Percentiles rank a stretch among this genome's conserved stretches.
These are phyloP conservation scores for Celastrina argiolus DNA, from an alignment of 2,888 invertebrate genomes.

Conservation along the genomic window DNA sequence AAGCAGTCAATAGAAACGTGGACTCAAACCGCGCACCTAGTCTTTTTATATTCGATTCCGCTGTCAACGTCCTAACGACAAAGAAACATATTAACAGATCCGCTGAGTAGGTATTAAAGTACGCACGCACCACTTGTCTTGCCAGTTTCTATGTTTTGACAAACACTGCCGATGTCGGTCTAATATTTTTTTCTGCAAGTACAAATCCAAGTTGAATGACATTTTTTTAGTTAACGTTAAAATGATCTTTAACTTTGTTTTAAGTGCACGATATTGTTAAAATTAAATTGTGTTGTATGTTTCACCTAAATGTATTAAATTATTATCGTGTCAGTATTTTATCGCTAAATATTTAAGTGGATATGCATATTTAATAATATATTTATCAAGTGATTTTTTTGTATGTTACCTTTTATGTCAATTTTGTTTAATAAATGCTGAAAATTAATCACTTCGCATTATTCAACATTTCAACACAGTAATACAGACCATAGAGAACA, in stretches of 20 bases:
- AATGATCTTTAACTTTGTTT: slow-evolving; percentile 72
- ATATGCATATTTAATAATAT: slow-evolving; percentile 64
- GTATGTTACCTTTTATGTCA: slow-evolving; percentile 73
- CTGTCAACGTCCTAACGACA: slow-evolving; percentile 70
- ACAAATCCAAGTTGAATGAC: slow-evolving; percentile 77
- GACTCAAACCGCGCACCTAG: slow-evolving; percentile 41
- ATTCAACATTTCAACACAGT: slow-evolving; percentile 53
- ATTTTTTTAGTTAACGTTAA: slow-evolving; percentile 74
- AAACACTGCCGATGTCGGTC: slow-evolving; percentile 68
- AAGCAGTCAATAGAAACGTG: slow-evolving; percentile 47
- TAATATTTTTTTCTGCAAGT: slow-evolving; percentile 69
- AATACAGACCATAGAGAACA: slow-evolving; percentile 26
- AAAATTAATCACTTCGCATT: slow-evolving; percentile 72
- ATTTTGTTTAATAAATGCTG: slow-evolving; percentile 73
- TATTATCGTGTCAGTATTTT: slow-evolving; percentile 72
- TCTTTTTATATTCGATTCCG: slow-evolving; percentile 45
- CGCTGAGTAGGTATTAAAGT: slow-evolving; percentile 43
- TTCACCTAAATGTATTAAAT: slow-evolving; percentile 73
- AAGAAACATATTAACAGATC: slow-evolving; percentile 56
- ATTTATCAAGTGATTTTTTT: slow-evolving; percentile 65
- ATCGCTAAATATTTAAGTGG: slow-evolving; percentile 65
- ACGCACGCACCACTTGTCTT: slow-evolving; percentile 74
- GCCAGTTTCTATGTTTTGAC: slow-evolving; percentile 76
- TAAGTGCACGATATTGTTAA: slow-evolving; percentile 76
- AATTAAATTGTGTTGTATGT: slow-evolving; percentile 75